Percentiles rank a stretch among this genome's conserved stretches.
Conservation (phyloP, 2,888 invertebrate species). For the Cosmopolites sordidus region DNA sequence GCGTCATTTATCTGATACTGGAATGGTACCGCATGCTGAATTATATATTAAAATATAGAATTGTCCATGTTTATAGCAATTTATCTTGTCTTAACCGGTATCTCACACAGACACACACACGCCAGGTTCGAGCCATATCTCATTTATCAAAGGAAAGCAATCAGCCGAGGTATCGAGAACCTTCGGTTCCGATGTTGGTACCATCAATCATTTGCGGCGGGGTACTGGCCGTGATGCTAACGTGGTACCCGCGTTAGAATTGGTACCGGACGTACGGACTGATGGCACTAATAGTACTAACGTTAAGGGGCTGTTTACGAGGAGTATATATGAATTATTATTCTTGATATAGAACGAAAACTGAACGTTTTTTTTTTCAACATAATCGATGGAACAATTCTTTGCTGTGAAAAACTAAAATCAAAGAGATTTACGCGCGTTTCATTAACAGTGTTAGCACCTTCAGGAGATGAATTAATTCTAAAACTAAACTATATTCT, state of each 20-base stretch:
- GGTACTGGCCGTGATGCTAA: constrained; percentile 24
- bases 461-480: no score
- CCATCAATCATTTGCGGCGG: constrained; percentile 40
- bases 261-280: neutral
- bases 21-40: constrained; percentile 12
- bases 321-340: no score
- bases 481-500: no score
- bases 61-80: constrained; percentile 39
- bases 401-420: no score
- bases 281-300: no score
- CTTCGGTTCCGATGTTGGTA: constrained; percentile 42
- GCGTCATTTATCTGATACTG: constrained; percentile 13
- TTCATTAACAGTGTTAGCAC: no score
- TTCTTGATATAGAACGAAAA: no score
- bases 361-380: no score
- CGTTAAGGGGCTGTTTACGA: no score
- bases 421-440: no score
- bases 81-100: constrained; percentile 45
- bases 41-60: constrained; percentile 39
- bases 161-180: constrained; percentile 45
- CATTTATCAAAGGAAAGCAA: constrained; percentile 48
- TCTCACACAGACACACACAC: constrained; percentile 23
- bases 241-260: constrained; percentile 22
- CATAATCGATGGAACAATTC: no score
- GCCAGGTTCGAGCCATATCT: constrained; percentile 39